Conservation (phyloP, 2,797 vertebrate species). For the Spinus pinus region DNA sequence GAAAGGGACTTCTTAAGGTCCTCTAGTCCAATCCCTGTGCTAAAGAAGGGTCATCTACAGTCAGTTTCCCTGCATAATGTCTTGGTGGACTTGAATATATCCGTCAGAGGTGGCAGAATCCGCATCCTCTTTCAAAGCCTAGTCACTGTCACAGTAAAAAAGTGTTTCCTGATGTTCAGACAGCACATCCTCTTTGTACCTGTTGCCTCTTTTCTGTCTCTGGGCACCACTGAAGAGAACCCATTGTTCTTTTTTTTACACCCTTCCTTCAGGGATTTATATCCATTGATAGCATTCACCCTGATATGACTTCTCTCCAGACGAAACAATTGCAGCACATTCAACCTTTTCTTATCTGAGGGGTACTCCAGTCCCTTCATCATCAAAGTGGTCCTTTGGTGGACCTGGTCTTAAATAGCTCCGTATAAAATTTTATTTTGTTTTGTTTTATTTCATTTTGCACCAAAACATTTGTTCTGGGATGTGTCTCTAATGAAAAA, state of each 20-base stretch:
- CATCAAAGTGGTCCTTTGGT: not conserved
- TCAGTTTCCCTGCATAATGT: not conserved
- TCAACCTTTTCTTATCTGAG: not conserved
- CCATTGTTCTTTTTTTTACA: not conserved
- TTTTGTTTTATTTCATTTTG: not conserved
- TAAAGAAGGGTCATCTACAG: not conserved
- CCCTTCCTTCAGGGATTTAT: not conserved
- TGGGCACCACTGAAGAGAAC: not conserved
- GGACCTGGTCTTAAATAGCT: not conserved
- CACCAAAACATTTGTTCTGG: not conserved
- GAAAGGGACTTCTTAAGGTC: not conserved
- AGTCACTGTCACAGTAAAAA: not conserved
- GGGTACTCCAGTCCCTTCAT: not conserved
- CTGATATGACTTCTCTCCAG: not conserved
- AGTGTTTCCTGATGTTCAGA: not conserved
- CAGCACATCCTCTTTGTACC: not conserved
- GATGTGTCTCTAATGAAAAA: not conserved
- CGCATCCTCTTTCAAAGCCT: not conserved
- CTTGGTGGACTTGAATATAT: not conserved
- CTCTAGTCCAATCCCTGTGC: not conserved
- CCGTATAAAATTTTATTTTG: not conserved
- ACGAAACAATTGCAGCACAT: not conserved
- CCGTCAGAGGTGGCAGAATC: not conserved
- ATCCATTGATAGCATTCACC: not conserved
- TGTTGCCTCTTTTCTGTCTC: not conserved